Percentiles rank a stretch among this genome's conserved stretches.
Evolutionary conservation across 2,113 vertebrate genomes (phyloP).

Genomic region (Myotis yumanensis): DNA sequence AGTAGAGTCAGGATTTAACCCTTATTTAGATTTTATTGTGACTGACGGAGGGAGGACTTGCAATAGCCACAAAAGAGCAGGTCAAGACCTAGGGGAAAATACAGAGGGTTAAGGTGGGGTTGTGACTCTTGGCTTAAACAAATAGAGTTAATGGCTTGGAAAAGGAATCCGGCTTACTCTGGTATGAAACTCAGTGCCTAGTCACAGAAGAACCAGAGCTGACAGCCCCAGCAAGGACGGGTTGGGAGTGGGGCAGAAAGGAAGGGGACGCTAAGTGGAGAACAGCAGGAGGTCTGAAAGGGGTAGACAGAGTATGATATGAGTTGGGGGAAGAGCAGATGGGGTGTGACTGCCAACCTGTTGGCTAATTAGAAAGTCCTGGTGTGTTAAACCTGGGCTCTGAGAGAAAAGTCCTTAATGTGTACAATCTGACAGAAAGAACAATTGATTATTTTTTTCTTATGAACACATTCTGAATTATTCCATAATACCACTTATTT

Average conservation of each 20-base stretch:
- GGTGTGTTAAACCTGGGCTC: constrained; percentile 32
- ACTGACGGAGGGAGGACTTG: neutral
- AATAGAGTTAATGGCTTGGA: constrained; percentile 59
- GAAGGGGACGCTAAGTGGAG: neutral
- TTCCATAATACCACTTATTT: neutral
- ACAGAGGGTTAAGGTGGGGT: neutral
- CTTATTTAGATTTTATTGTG: constrained; percentile 52
- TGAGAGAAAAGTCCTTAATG: neutral
- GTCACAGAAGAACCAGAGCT: constrained; percentile 32
- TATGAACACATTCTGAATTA: neutral
- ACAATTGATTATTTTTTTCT: neutral
- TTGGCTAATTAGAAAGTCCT: constrained; percentile 35
- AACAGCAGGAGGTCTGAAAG: constrained; percentile 27
- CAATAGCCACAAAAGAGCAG: constrained; percentile 27
- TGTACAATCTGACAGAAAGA: neutral
- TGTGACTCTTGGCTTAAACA: constrained; percentile 47
- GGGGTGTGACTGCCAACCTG: constrained; percentile 6
- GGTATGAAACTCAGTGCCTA: constrained; percentile 36
- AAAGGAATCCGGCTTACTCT: constrained; percentile 36
- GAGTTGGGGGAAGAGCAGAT: constrained; percentile 6
- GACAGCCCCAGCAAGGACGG: constrained; percentile 34
- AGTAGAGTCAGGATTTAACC: constrained; percentile 62
- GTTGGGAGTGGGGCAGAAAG: neutral
- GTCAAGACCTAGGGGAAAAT: constrained; percentile 16
- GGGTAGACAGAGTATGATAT: neutral